phyloP scores from a whole-genome alignment of 2,888 invertebrate species.

The Tipula vernalis region DNA sequence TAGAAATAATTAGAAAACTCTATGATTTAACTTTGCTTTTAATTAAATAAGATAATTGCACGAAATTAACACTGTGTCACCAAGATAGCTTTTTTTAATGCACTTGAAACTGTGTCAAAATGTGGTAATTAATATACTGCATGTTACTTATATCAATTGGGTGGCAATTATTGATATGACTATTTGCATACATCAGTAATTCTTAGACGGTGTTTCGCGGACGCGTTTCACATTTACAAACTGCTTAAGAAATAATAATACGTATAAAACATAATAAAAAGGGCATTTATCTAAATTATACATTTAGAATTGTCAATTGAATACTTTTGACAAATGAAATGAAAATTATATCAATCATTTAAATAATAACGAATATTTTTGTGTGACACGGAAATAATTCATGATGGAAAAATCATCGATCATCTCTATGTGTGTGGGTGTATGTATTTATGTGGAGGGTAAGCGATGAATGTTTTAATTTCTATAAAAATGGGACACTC shows the following conservation, averaged over 20 bases:
- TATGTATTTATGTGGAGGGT: neutral
- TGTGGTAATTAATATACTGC: neutral
- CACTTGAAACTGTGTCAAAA: neutral
- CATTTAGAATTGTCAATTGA: neutral
- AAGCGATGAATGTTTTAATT: neutral
- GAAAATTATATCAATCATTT: neutral
- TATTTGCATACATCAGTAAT: too few species aligned
- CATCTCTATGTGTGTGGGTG: neutral
- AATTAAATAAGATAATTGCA: neutral
- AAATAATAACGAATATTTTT: neutral
- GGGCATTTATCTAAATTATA: neutral
- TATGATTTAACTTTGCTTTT: neutral
- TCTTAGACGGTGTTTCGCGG: too few species aligned
- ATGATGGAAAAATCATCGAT: neutral
- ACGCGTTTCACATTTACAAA: too few species aligned
- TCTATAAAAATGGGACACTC: neutral
- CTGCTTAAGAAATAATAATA: too few species aligned
- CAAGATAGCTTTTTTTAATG: neutral
- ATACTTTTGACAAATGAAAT: neutral
- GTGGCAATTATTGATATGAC: neutral
- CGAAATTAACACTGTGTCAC: neutral
- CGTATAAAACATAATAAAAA: neutral
- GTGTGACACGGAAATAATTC: neutral
- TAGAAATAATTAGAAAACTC: neutral
- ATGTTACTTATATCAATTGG: neutral